phyloP scores from a whole-genome alignment of 2,113 vertebrate genomes.

The Ctenomys sociabilis region DNA sequence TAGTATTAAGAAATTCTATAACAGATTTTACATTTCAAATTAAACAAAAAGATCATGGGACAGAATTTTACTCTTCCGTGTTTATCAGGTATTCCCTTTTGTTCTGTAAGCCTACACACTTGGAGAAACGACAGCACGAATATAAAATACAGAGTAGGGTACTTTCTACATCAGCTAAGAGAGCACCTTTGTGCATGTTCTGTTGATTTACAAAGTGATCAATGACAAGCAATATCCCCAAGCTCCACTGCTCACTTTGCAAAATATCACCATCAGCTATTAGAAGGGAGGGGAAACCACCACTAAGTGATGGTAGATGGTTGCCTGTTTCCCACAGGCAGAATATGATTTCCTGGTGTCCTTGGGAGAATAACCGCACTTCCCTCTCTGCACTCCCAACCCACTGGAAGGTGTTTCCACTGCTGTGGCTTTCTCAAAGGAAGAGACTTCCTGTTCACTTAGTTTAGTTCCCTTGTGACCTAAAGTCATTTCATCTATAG shows the following conservation, averaged over 20 bases:
- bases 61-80: neutral
- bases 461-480: conserved; percentile 9
- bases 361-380: conserved; percentile 44
- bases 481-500: conserved; percentile 61
- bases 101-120: neutral
- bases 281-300: conserved; percentile 62
- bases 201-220: conserved; percentile 17
- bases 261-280: conserved; percentile 57
- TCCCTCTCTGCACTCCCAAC: neutral
- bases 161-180: neutral
- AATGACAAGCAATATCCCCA: neutral
- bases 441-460: conserved; percentile 61
- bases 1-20: conserved; percentile 25
- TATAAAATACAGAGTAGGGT: neutral
- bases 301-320: conserved; percentile 24
- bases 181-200: neutral
- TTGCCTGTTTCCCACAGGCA: conserved; percentile 38
- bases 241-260: neutral
- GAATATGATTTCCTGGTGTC: conserved; percentile 54
- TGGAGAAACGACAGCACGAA: neutral
- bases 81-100: neutral
- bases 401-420: conserved; percentile 48
- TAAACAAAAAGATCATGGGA: neutral
- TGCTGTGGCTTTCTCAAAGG: conserved; percentile 45
- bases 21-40: neutral